A percentile compares a stretch with the other conserved stretches of the same genome.
Evolutionary conservation across 2,113 vertebrate species (phyloP).

Genomic region (Hyperoodon ampullatus): DNA sequence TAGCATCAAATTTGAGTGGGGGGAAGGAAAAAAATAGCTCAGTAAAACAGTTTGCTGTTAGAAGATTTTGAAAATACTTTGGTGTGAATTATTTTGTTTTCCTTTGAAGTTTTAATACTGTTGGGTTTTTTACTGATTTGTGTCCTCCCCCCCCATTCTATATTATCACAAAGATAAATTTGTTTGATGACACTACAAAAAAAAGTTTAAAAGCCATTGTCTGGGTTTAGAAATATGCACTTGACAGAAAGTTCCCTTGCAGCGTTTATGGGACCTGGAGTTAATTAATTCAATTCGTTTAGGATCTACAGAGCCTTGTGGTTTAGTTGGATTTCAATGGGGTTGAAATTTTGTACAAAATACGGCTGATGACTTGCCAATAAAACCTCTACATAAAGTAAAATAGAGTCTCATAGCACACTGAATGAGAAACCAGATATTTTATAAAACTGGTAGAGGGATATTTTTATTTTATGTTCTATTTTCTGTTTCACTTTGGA

Average conservation of each 20-base stretch:
- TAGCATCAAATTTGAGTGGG: neutral
- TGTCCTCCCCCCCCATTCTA: neutral
- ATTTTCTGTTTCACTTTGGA: neutral
- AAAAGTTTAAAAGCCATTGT: neutral
- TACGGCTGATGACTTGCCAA: neutral
- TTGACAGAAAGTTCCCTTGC: neutral
- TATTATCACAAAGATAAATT: neutral
- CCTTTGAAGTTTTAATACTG: neutral
- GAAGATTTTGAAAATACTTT: neutral
- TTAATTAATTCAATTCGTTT: neutral
- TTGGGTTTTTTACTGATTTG: neutral
- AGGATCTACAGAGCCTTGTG: neutral
- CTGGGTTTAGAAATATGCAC: neutral
- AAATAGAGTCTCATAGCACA: neutral
- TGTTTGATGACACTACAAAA: neutral
- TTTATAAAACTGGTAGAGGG: neutral
- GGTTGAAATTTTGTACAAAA: neutral
- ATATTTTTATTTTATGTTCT: neutral
- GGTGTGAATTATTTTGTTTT: neutral
- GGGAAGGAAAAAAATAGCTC: neutral
- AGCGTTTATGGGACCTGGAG: neutral
- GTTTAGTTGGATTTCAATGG: neutral
- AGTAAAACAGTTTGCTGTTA: neutral
- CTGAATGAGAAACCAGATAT: neutral
- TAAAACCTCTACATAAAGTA: neutral